Conservation (phyloP, 2,113 vertebrate species). For the Sardina pilchardus region DNA sequence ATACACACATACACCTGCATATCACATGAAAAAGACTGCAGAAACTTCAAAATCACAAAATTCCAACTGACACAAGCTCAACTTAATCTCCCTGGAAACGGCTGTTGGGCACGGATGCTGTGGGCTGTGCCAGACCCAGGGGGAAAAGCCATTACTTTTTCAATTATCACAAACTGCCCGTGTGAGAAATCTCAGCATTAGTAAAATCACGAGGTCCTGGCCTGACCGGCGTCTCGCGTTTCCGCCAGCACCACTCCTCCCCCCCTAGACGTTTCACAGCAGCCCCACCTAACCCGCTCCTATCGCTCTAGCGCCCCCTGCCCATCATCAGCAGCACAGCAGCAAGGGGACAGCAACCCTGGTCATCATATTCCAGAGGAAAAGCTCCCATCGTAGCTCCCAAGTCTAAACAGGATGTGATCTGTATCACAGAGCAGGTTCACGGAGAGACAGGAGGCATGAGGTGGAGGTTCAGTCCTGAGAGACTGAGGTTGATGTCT, state of each 20-base stretch:
- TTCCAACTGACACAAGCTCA: background rate
- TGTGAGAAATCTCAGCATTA: conserved; percentile 38
- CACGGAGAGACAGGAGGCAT: background rate
- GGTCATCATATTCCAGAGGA: too few relatives aligned
- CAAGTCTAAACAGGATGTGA: too few relatives aligned
- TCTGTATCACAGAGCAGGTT: background rate
- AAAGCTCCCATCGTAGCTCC: too few relatives aligned
- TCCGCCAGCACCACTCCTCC: background rate
- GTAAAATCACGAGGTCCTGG: background rate
- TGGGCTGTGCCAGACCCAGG: conserved; percentile 1
- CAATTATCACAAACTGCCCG: conserved; percentile 42
- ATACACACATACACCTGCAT: background rate
- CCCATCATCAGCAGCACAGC: background rate
- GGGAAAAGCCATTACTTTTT: conserved; percentile 52
- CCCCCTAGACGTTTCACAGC: background rate
- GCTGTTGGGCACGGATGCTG: background rate
- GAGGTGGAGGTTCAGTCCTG: too few relatives aligned
- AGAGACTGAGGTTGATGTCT: background rate
- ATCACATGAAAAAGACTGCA: background rate
- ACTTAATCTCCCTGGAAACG: background rate
- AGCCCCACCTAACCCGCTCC: background rate
- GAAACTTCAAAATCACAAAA: background rate
- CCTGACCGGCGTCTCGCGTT: background rate
- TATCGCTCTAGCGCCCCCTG: background rate
- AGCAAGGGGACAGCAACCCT: background rate